These are phyloP conservation scores for Tetragonula carbonaria DNA, from an alignment of 2,888 invertebrate species.

Conservation along the genomic window DNA sequence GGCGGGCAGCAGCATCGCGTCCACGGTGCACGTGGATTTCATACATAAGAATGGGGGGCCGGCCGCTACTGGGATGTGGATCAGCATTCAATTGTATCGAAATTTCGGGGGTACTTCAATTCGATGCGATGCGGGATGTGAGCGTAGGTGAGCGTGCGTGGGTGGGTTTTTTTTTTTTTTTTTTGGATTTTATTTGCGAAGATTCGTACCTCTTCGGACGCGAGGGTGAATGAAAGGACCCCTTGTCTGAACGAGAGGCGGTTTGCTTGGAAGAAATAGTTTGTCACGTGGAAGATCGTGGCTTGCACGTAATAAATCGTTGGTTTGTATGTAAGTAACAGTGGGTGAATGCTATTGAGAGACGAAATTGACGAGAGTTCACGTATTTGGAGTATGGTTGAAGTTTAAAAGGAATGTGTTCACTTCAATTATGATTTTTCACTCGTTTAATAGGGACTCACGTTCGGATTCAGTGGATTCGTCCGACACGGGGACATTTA, in stretches of 20 bases:
- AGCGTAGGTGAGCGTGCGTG: neutral
- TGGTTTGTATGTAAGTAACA: too few species aligned
- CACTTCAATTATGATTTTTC: neutral
- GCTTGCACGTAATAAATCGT: neutral
- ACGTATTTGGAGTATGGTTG: neutral
- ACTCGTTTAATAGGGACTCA: neutral
- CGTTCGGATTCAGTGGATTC: neutral
- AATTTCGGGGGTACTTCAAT: conserved; percentile 49
- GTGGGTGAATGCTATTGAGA: neutral
- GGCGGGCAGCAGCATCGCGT: conserved; percentile 51
- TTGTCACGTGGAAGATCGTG: neutral
- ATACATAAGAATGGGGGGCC: conserved; percentile 77
- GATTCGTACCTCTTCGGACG: neutral
- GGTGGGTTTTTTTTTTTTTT: neutral
- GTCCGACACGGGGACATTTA: too few species aligned
- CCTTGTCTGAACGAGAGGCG: neutral
- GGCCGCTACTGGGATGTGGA: conserved; percentile 64
- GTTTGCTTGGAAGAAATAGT: neutral
- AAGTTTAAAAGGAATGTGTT: too few species aligned
- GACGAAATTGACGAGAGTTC: neutral
- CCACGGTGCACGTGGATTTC: conserved; percentile 75
- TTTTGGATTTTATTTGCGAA: neutral
- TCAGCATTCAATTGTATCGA: conserved; percentile 80
- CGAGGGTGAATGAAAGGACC: too few species aligned
- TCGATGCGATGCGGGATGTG: neutral